Base-by-base conservation (phyloP, 2,113 vertebrate species). In the Petroica traversi region DNA sequence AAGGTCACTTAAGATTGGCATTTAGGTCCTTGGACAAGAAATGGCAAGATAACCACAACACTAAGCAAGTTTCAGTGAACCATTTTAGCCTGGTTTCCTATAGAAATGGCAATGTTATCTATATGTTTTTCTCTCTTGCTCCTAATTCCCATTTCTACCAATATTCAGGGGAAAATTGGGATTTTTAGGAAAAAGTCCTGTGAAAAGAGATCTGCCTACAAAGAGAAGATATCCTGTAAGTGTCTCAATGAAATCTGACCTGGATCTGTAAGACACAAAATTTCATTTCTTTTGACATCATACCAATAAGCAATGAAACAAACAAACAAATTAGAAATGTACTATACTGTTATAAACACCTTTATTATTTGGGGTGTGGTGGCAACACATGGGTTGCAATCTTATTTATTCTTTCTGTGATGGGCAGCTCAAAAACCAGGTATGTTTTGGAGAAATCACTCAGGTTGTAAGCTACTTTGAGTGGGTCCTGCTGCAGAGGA, bases 1-100 rank as follows among this genome's bases (percentile, higher is more conserved):
- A 80, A 29, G 3, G 59, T 40, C 1, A 0, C 16, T 46, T 59
- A 26, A 66, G 22, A n/a, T 14, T 51, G 48, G 5, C 2, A 34
- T 90, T 92, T 80, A 77, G 8, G 3, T 89, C 36, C 23, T 74
- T 63, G 48, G 36, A 20, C 14, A 67, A 74, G 4, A 57, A 89
- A 54, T 26, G 23, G 7, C 52, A 78, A 58, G 36, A 49, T 43
- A 85, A 31, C 11, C 29, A 31, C 19, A 19, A 28, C 84, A 41
- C 23, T 86, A 16, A 61, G 18, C 25, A 88, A 68, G 24, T 46
- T 91, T 73, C 63, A n/a, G 12, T 41, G 28, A 92, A 80, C 4
- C 1, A 5, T 93, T 90, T 68, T 52, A 91, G 15, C 5, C 38
- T 66, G 7, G 6, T 69, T 81, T 92, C 38, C 63, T 48, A 33